Base-by-base conservation (phyloP, 1,140 invertebrate species). In the Dysdera silvatica region DNA sequence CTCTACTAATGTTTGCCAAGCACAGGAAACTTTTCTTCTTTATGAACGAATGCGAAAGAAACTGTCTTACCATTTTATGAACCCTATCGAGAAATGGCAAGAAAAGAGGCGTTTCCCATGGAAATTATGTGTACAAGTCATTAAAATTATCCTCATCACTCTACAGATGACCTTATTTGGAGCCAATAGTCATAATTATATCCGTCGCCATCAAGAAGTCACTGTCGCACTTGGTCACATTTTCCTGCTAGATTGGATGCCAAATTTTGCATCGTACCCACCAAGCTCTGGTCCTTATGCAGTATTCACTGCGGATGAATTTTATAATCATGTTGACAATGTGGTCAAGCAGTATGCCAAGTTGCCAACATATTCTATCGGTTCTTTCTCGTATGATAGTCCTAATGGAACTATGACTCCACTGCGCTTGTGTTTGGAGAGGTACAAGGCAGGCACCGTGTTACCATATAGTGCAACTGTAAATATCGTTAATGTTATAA, bases 61-160 rank as follows among this genome's bases (percentile, higher is more conserved):
- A 72, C 77, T 98, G 18, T 84, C 88, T 74, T 98, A 96, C 75
- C 96, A 91, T 77, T 99, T 98, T 71, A 97, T 99, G 95, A 96
- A 98, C 78, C 96, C 96, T 1, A 87, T 96, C 62, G 89, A 98
- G 75, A 99, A 99, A 76, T 97, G 91, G 87, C 82, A 87, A 72
- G 88, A 92, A 0, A 89, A 88, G 73, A 79, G 85, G 64, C 85
- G 88, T 71, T 92, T 96, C 75, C 95, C 96, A 2, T 98, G 92
- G 78, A 99, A 99, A 80, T 87, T 99, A 69, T 76, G 87, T 2
- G 82, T 98, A 4, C 95, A 99, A 82, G 80, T 99, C 12, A 80
- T 98, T n/a, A 99, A 99, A 81, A 93, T 99, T 52, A 73, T 98
- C 60, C 76, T 99, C 48, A 91, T 98, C 20, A 98, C 96, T 1